A percentile compares a stretch with the other conserved stretches of the same genome.
Conservation (phyloP, 2,113 vertebrate species). For the Clarias macrocephalus region DNA sequence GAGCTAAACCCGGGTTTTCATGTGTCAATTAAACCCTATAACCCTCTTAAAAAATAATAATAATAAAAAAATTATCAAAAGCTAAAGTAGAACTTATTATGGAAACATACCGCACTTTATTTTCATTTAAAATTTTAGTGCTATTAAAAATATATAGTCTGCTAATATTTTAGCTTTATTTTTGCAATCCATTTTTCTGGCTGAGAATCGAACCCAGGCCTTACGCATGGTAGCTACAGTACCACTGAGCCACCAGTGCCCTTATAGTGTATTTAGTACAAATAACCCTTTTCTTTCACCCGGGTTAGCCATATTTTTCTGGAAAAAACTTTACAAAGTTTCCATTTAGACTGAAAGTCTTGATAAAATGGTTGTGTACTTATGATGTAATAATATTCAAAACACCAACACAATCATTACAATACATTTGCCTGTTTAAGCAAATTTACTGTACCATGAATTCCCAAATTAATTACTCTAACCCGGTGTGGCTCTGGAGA, state of each 20-base stretch:
- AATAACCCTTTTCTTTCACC: too few relatives aligned
- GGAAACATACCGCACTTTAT: not conserved
- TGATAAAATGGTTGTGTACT: not conserved
- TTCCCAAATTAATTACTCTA: constrained; percentile 21
- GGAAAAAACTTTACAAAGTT: too few relatives aligned
- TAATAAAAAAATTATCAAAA: too few relatives aligned
- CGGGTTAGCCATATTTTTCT: too few relatives aligned
- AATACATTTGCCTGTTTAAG: not conserved
- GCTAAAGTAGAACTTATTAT: not conserved
- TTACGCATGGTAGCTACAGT: too few relatives aligned
- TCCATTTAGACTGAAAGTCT: not conserved
- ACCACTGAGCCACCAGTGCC: too few relatives aligned
- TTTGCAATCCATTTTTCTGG: not conserved
- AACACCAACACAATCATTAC: not conserved
- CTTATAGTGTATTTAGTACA: too few relatives aligned
- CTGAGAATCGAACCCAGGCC: too few relatives aligned
- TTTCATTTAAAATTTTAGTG: not conserved
- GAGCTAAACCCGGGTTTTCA: not conserved
- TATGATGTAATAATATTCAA: not conserved
- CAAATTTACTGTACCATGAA: constrained; percentile 24
- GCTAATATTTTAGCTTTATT: not conserved
- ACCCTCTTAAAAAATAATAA: too few relatives aligned
- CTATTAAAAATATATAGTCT: not conserved
- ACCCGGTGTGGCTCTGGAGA: constrained; percentile 34
- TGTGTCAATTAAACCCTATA: not conserved